Base-by-base conservation (phyloP, 1,140 invertebrate species). In the Arctopsyche grandis region DNA sequence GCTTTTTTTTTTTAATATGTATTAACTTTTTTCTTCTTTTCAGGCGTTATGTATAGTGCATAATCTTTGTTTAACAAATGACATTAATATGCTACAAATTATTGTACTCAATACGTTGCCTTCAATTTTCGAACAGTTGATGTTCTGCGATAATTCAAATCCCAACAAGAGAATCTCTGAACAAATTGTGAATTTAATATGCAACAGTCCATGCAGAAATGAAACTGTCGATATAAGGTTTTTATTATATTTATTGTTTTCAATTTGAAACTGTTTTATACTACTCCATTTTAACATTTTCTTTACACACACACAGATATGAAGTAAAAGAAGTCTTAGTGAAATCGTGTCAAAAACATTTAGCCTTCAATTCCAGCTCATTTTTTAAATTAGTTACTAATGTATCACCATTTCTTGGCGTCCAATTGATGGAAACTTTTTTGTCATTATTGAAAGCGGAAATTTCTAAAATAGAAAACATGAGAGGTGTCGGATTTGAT, bases 401-500 rank as follows among this genome's bases (percentile, higher is more conserved):
- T 38, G 10, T 75, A 52, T 19, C 66, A 1, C 52, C 78, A 10
- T 5, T 48, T 29, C 38, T 83, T 21, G 66, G 44, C 16, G 14
- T 38, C 4, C 43, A 79, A 38, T 29, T 77, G 10, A 71, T 81
- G 38, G 52, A 73, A 19, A 56, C 66, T 14, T 24, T 83, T 69
- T 26, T 83, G 63, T 16, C 75, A 52, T 44, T 43, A 24, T 58
- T 83, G 0, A 80, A 81, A 56, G 43, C 58, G 5, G 80, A 81
- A 76, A 74, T 83, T 73, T 21, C 43, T 19, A 83, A 83, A 69
- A 75, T 83, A 12, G 82, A 83, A 79, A 83, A 74, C 21, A 81
- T 81, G 80, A 77, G 82, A 75, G 80, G 82, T 44, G 82, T 83
- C 12, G 80, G 80, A n/a, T 81, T 66, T 44, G 82, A 83, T 76